These are phyloP conservation scores for Drosophila pseudotakahashii DNA, from an alignment of 2,888 invertebrate species.

Conservation along the genomic window DNA sequence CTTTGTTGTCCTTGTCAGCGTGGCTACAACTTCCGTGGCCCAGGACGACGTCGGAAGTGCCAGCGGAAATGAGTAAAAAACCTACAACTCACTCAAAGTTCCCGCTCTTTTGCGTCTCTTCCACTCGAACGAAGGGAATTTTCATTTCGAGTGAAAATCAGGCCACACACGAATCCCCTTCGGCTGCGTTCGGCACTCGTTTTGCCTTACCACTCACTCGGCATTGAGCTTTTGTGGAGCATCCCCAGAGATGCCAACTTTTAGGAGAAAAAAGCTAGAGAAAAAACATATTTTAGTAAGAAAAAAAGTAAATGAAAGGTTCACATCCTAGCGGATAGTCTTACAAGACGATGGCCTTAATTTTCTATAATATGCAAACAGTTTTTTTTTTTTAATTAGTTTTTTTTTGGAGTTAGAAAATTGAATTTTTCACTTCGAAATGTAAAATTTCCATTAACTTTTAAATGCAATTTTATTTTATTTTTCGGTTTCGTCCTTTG, in stretches of 20 bases:
- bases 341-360: too few species aligned
- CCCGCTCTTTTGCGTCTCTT: slow-evolving; percentile 1
- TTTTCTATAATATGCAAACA: too few species aligned
- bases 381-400: too few species aligned
- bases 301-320: too few species aligned
- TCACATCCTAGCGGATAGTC: too few species aligned
- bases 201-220: slow-evolving; percentile 28
- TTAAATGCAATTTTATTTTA: too few species aligned
- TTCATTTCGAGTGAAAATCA: slow-evolving; percentile 7
- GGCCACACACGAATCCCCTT: slow-evolving; percentile 3
- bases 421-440: too few species aligned
- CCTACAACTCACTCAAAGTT: slow-evolving; percentile 33
- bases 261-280: not conserved
- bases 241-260: slow-evolving; percentile 14
- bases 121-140: not conserved
- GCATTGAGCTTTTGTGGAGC: slow-evolving; percentile 9
- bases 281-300: too few species aligned
- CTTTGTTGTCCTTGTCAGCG: slow-evolving; percentile 48
- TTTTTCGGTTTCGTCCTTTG: too few species aligned
- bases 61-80: slow-evolving; percentile 67
- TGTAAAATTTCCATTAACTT: too few species aligned
- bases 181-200: slow-evolving; percentile 16
- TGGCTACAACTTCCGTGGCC: slow-evolving; percentile 68
- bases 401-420: too few species aligned
- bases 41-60: slow-evolving; percentile 60